phyloP scores from a whole-genome alignment of 2,888 invertebrate genomes.

The Heterodera filipjevi region DNA sequence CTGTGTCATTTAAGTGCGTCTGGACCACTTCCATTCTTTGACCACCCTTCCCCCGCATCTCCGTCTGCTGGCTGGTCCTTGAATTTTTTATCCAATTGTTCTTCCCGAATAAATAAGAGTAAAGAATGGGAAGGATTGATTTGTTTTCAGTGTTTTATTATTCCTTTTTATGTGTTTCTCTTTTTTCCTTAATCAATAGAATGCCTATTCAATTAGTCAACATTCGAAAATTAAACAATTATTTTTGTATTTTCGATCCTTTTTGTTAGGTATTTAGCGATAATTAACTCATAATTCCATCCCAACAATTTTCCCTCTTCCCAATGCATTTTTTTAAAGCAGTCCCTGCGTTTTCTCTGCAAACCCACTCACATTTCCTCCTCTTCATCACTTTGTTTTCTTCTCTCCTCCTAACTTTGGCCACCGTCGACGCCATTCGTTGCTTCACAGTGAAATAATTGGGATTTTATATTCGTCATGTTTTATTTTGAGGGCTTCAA shows the following conservation, averaged over 20 bases:
- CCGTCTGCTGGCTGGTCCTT: background rate
- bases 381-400: background rate
- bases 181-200: background rate
- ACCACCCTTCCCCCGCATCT: background rate
- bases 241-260: no score
- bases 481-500: slow-evolving; percentile 38
- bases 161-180: background rate
- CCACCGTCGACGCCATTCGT: slow-evolving; percentile 17
- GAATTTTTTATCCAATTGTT: background rate
- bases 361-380: background rate
- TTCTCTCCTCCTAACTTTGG: slow-evolving; percentile 1
- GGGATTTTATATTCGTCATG: background rate
- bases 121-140: background rate
- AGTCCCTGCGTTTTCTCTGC: background rate
- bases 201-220: no score
- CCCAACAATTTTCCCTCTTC: no score
- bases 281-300: no score
- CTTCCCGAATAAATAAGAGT: background rate
- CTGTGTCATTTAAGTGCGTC: background rate
- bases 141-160: background rate
- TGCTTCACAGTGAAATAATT: slow-evolving; percentile 3
- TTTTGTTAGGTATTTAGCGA: no score
- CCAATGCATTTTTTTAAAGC: no score
- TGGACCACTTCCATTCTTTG: background rate
- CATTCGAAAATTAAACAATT: no score